phyloP scores from a whole-genome alignment of 1,140 invertebrate genomes.

The Acromyrmex heyeri region DNA sequence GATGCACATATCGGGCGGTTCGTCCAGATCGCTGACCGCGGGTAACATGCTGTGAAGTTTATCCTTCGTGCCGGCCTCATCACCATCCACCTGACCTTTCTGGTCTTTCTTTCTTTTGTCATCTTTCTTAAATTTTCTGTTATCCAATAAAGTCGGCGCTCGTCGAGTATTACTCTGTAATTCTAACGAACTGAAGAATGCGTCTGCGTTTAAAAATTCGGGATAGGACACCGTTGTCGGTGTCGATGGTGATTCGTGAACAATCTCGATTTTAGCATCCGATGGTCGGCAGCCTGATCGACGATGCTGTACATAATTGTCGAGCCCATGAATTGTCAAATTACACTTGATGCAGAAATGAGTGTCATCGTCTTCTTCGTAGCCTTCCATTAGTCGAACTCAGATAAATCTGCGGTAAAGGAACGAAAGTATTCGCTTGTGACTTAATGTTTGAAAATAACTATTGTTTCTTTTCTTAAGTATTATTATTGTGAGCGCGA shows the following conservation, averaged over 20 bases:
- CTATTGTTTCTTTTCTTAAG: background rate
- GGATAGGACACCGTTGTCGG: conserved; percentile 84
- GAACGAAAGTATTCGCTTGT: background rate
- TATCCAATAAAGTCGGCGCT: conserved; percentile 79
- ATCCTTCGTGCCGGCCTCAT: conserved; percentile 75
- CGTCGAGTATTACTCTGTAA: conserved; percentile 90
- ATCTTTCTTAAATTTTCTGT: conserved; percentile 84
- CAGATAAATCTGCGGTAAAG: background rate
- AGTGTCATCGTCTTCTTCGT: conserved; percentile 92
- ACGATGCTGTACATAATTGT: conserved; percentile 93
- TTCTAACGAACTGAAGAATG: conserved; percentile 95
- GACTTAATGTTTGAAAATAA: background rate
- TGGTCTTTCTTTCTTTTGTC: conserved; percentile 76
- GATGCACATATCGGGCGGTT: conserved; percentile 83
- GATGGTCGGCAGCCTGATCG: conserved; percentile 88
- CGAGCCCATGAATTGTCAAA: conserved; percentile 91
- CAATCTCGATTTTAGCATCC: conserved; percentile 77
- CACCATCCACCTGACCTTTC: conserved; percentile 69
- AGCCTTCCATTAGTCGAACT: conserved; percentile 81
- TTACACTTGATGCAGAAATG: conserved; percentile 96
- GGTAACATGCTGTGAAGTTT: conserved; percentile 79
- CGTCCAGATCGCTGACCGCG: conserved; percentile 82
- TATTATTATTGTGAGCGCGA: background rate
- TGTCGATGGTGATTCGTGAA: conserved; percentile 78
- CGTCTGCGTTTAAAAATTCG: conserved; percentile 90